A percentile compares a stretch with the other conserved stretches of the same genome.
phyloP scores from a whole-genome alignment of 2,113 vertebrate genomes.

The Hydrochoerus hydrochaeris region DNA sequence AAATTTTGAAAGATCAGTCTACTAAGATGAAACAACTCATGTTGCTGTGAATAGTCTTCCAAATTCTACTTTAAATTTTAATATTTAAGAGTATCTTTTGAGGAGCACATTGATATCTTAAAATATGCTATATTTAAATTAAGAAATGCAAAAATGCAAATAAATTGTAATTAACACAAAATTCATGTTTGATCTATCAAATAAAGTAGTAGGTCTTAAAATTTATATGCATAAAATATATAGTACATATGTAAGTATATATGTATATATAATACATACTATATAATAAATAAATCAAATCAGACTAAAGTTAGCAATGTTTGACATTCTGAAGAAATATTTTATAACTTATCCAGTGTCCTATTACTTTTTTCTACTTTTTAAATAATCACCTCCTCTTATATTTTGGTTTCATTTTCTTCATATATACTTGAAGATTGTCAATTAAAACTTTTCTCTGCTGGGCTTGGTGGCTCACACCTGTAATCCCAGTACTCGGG shows the following conservation, averaged over 20 bases:
- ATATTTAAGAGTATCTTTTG: background rate
- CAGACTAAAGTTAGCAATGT: background rate
- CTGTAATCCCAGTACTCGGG: too few species aligned
- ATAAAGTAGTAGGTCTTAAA: background rate
- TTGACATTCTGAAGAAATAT: background rate
- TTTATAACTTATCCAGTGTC: background rate
- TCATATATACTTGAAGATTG: background rate
- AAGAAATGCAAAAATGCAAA: constrained; percentile 19
- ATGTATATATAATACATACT: too few species aligned
- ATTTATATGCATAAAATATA: background rate
- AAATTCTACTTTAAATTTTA: background rate
- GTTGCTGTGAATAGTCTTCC: background rate
- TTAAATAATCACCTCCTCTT: background rate
- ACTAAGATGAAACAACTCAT: background rate
- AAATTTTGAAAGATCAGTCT: background rate
- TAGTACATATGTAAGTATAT: background rate
- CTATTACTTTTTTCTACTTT: background rate
- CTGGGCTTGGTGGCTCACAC: too few species aligned
- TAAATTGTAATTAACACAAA: background rate
- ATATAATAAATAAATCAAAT: background rate
- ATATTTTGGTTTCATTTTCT: background rate
- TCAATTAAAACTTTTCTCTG: background rate
- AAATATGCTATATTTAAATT: constrained; percentile 31
- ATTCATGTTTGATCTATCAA: background rate
- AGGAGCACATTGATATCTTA: background rate